Evolutionary conservation across 2,113 vertebrate species (phyloP).

Genomic region (Urocitellus parryii): DNA sequence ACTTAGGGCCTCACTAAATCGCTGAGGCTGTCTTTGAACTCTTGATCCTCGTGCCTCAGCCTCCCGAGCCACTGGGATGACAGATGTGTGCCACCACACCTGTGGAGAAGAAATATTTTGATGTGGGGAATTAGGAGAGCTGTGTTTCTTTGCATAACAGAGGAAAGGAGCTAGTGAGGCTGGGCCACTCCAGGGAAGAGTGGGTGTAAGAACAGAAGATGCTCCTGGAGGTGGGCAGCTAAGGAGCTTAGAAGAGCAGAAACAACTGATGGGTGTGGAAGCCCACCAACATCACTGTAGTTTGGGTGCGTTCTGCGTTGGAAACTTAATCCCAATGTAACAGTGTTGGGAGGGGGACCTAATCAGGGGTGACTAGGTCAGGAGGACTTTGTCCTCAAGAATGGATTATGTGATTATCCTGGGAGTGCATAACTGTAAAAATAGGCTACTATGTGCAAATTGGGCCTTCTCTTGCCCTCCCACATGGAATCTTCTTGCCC

Average conservation of each 20-base stretch:
- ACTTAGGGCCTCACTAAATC: too few relatives aligned
- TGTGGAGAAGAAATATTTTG: neutral
- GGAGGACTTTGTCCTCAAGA: neutral
- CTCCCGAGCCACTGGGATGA: too few relatives aligned
- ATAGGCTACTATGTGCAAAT: too few relatives aligned
- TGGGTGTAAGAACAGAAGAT: accelerated
- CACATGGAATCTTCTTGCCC: neutral
- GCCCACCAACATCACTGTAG: neutral
- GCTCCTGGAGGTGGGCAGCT: neutral
- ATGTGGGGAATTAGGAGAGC: neutral
- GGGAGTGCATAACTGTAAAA: neutral
- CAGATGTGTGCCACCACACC: too few relatives aligned
- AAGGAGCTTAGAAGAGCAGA: neutral
- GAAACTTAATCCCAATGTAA: neutral
- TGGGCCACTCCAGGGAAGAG: too few relatives aligned
- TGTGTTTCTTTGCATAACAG: neutral
- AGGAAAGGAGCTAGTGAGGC: neutral
- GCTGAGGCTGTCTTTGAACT: too few relatives aligned
- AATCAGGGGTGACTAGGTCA: neutral
- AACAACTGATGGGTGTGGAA: too few relatives aligned
- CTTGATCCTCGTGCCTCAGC: too few relatives aligned
- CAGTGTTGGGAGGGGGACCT: neutral
- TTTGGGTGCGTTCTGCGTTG: neutral
- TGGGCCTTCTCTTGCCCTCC: neutral
- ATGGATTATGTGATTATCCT: neutral